A percentile compares a stretch with the other conserved stretches of the same genome.
Conservation (phyloP, 2,888 invertebrate genomes). For the Eilema depressum region DNA sequence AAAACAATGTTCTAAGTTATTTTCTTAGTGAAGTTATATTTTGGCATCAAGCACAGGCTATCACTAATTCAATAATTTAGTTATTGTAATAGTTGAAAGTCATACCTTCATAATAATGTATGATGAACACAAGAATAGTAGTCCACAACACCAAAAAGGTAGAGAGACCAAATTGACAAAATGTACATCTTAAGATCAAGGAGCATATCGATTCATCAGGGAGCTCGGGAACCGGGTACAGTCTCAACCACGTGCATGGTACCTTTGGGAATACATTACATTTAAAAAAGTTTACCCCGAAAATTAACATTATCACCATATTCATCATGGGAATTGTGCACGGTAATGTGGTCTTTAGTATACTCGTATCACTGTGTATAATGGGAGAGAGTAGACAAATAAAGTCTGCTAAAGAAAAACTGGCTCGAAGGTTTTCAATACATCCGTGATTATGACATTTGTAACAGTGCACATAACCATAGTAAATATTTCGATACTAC, state of each 20-base stretch:
- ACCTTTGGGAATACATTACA: constrained; percentile 26
- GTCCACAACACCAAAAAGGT: constrained; percentile 88
- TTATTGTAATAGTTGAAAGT: not conserved
- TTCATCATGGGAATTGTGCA: not conserved
- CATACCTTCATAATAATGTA: constrained; percentile 89
- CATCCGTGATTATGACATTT: no score
- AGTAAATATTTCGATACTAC: no score
- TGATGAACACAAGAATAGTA: constrained; percentile 87
- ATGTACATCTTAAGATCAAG: constrained; percentile 80
- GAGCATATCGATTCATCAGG: constrained; percentile 72
- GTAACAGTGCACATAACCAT: no score
- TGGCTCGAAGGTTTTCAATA: no score
- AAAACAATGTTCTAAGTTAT: constrained; percentile 14
- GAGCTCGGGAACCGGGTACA: constrained; percentile 82
- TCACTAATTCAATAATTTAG: not conserved
- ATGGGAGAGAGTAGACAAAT: no score
- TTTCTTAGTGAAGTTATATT: not conserved
- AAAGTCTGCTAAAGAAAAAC: no score
- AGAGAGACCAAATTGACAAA: constrained; percentile 88
- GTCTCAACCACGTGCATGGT: constrained; percentile 75
- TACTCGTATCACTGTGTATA: no score
- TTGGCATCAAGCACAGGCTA: not conserved
- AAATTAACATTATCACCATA: not conserved
- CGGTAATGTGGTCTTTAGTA: not conserved
- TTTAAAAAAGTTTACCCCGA: constrained; percentile 1